Evolutionary conservation across 92 coral and sea anemone species (phyloP).

Genomic region (Bergia sp.): DNA sequence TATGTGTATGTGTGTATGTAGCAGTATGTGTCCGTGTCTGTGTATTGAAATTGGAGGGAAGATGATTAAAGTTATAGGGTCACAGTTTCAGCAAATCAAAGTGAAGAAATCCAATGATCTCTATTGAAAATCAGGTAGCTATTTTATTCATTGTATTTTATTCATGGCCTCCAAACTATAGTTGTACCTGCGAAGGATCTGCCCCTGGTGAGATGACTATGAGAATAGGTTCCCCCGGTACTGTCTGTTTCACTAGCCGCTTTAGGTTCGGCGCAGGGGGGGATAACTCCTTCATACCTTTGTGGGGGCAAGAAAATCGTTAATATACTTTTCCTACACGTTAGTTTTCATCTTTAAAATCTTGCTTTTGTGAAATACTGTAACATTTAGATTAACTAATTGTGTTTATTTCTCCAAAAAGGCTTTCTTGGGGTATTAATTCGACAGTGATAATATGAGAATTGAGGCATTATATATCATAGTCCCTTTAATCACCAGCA

Average conservation of each 20-base stretch:
- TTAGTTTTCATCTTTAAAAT: background rate
- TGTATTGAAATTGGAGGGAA: background rate
- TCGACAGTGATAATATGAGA: no score
- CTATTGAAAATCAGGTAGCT: no score
- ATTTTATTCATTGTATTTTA: background rate
- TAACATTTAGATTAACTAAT: no score
- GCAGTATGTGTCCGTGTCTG: no score
- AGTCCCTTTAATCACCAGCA: no score
- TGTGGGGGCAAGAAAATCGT: background rate
- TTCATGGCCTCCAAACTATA: background rate
- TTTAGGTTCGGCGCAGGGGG: constrained; percentile 97
- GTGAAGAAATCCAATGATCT: no score
- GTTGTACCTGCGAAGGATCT: constrained; percentile 98
- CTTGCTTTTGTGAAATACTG: background rate
- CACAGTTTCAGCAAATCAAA: background rate
- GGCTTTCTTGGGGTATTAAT: no score
- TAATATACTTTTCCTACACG: background rate
- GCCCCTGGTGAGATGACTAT: constrained; percentile 99
- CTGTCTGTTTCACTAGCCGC: constrained; percentile 92
- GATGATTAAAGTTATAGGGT: no score
- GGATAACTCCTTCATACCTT: constrained; percentile 95
- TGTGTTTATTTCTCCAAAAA: no score
- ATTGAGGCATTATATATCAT: no score
- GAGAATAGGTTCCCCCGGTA: constrained; percentile 92
- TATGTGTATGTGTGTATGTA: background rate